Base-by-base conservation (phyloP, 2,113 vertebrate genomes). In the Malurus cyaneus region DNA sequence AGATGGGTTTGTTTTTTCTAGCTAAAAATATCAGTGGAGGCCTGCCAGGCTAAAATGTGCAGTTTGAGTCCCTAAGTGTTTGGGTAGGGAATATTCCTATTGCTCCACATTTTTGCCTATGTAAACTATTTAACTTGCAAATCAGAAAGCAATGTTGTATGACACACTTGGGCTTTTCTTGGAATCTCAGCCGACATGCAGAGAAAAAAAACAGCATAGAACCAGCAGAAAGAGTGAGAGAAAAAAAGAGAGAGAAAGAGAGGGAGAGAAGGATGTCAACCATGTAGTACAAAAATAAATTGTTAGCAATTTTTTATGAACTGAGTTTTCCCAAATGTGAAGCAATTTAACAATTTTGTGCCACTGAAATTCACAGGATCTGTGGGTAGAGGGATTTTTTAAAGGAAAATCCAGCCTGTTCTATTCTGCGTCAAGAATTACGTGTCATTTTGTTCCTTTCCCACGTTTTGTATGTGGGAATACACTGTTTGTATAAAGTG, bases 41-140 rank as follows among this genome's bases (percentile, higher is more conserved):
- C 77, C 83, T 95, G 82, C 86, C 96, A 93, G 89, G 88, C 95
- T 95, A 91, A 94, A 96, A 96, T 92, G 91, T 93, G 80, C 92
- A 82, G 89, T 96, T 92, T 94, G 86, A 97, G 92, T 93, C 88
- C 93, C 79, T 92, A 92, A 96, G 83, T 93, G 74, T 96, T 91
- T 96, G 92, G 57, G 77, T 94, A 91, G 92, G 84, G 84, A 96
- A 95, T 94, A 93, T 93, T 93, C 92, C 91, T 94, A 94, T 96
- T 95, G 91, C 86, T 97, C 87, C 82, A 92, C 93, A 94, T 96
- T 97, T 95, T 96, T 94, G 89, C 89, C 96, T 96, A 71, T 93
- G 86, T 94, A 97, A 96, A 96, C 94, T 94, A 94, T 97, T 97
- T 97, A 93, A 97, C 93, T 97, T 97, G 92, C 92, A 97, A 95